These are phyloP conservation scores for Artibeus jamaicensis DNA, from an alignment of 2,797 vertebrate species.

Conservation along the genomic window DNA sequence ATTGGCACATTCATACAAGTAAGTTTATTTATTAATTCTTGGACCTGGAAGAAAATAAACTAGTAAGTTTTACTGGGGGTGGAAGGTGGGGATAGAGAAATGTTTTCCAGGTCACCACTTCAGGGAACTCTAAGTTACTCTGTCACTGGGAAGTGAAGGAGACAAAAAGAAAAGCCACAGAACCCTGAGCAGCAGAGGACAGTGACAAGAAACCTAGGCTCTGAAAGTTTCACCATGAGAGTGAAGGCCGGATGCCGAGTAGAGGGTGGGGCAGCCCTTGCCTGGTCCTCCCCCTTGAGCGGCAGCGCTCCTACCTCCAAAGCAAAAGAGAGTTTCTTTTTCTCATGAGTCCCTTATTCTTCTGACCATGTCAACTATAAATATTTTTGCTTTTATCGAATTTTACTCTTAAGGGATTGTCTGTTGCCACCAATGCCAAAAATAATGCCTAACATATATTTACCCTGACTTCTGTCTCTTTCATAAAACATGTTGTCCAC, in stretches of 20 bases:
- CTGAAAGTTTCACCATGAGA: too few relatives aligned
- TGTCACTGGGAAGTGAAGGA: background rate
- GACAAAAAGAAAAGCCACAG: background rate
- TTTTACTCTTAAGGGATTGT: background rate
- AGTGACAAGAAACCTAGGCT: background rate
- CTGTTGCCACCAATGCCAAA: background rate
- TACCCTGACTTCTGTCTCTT: background rate
- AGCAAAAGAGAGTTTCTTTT: background rate
- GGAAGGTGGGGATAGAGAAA: background rate
- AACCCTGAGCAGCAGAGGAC: background rate
- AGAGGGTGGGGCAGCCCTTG: background rate
- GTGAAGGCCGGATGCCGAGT: fast-evolving
- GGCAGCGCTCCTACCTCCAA: background rate
- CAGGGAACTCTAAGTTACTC: background rate
- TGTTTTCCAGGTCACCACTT: background rate
- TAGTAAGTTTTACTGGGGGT: background rate
- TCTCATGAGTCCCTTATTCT: background rate
- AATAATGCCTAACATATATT: background rate
- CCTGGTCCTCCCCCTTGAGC: background rate
- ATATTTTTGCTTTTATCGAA: background rate
- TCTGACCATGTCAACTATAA: background rate
- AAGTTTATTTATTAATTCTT: background rate
- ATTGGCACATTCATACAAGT: background rate
- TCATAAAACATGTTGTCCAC: background rate
- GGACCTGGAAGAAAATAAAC: background rate